Base-by-base conservation (phyloP, 53 echinoderm and acorn worm species). In the Stichopus horrens region DNA sequence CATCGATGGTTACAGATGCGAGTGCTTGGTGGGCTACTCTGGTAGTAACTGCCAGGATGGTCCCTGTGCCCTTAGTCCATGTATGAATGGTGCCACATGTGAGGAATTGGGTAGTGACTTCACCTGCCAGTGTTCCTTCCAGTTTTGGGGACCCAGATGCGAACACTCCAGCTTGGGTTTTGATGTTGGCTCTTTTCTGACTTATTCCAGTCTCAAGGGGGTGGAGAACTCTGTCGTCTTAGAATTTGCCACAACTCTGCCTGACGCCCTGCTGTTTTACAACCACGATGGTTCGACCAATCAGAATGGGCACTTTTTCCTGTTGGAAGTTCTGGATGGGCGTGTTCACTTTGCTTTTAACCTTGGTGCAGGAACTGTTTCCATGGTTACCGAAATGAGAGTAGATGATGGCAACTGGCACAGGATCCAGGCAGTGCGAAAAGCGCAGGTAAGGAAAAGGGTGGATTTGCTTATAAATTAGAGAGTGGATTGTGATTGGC, bases 391-490 rank as follows among this genome's bases (percentile, higher is more conserved):
- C 0, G 87, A 73, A 52, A 94, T 90, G 88, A 65, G 52, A 58
- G 94, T 98, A 19, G 73, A 86, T 21, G 98, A 98, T 88, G 98
- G 98, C 19, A 77, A 68, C 54, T 98, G 98, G 98, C 98, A 98
- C 73, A 90, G 83, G 20, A 91, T 98, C 56, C 92, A 93, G 92
- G 98, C 94, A 82, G 91, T 91, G 19, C 74, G 92, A 52, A 79
- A 94, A 86, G 94, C 93, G 57, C 92, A 91, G 95, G 95, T 97
- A 71, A 97, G 92, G 53, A 5, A 83, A 21, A 74, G 11, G 75
- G 37, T 37, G 37, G 37, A 37, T 37, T 37, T 37, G 37, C 37
- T 37, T 2, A 37, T 37, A 37, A 37, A 67, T 67, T 37, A 37
- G 37, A 37, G 37, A 2, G 37, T 37, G 37, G 37, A 37, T 37